Conservation (phyloP, 2,113 vertebrate genomes). For the Alosa alosa region DNA sequence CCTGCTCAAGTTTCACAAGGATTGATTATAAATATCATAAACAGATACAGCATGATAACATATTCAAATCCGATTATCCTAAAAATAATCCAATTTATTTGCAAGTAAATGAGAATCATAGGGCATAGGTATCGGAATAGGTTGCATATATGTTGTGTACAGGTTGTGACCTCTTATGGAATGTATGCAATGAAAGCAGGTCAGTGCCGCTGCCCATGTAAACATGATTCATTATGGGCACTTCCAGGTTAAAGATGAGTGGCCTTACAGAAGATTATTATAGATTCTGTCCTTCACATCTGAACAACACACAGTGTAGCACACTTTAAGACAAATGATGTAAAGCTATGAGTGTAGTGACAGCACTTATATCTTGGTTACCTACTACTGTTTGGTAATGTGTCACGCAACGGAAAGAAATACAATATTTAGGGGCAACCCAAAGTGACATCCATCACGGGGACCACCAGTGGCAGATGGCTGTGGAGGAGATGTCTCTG, state of each 20-base stretch:
- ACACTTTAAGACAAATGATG: background rate
- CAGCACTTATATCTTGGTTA: background rate
- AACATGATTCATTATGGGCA: background rate
- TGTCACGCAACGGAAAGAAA: background rate
- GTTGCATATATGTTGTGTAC: background rate
- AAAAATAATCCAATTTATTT: background rate
- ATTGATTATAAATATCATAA: background rate
- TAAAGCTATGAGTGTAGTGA: background rate
- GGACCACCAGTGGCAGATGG: background rate
- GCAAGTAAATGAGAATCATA: background rate
- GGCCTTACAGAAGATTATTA: slow-evolving; percentile 1
- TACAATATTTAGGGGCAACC: background rate
- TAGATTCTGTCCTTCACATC: background rate
- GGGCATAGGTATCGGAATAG: background rate
- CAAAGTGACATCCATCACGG: background rate
- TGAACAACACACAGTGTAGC: background rate
- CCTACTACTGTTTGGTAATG: slow-evolving; percentile 7
- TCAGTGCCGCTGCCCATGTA: background rate
- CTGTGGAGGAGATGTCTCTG: slow-evolving; percentile 10
- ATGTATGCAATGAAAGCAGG: background rate
- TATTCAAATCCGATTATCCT: background rate
- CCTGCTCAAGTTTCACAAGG: background rate
- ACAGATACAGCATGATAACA: background rate
- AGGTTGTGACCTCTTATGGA: background rate
- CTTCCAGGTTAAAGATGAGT: background rate